Base-by-base conservation (phyloP, 2,888 invertebrate genomes). In the Trisateles emortualis region DNA sequence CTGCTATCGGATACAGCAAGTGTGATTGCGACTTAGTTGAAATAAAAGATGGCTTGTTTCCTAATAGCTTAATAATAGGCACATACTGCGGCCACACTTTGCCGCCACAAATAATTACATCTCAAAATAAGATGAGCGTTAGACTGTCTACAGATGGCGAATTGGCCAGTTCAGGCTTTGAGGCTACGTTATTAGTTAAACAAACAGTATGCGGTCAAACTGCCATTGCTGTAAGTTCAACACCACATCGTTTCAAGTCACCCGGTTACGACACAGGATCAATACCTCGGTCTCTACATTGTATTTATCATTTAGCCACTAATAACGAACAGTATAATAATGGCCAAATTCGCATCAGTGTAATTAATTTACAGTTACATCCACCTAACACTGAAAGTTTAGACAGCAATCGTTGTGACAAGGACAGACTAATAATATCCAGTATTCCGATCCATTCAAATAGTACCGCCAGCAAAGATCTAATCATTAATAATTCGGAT, bases 21-120 rank as follows among this genome's bases (percentile, higher is more conserved):
- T 97, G 97, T 78, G 84, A 87, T 1, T 97, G 96, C 63, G 97
- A 97, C 83, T 96, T 90, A 68, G 74, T 98, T 6, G 95, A 97
- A 92, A 78, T 97, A 42, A 93, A 92, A 48, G 97, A 98, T 83
- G 97, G 97, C 0, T 74, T 93, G 6, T 95, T 95, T 44, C 94
- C 94, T 3, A 94, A 94, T 65, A 94, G 96, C 33, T 94, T 95
- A 48, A 64, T 94, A 11, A 95, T 97, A 14, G 95, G 94, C 0
- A 93, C 78, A 39, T 95, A 94, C 70, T 98, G 98, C 83, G 97
- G 96, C 0, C 93, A 93, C 24, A 81, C 76, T 0, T 42, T 88
- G 1, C 96, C 96, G 0, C 84, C 88, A 0, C 79, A 86, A 8
- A 74, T 96, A 17, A 79, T 83, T 0, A 94, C 96, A 0, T 94